phyloP scores from a whole-genome alignment of 1,140 invertebrate species.

The Leptestheria dahalacensis region DNA sequence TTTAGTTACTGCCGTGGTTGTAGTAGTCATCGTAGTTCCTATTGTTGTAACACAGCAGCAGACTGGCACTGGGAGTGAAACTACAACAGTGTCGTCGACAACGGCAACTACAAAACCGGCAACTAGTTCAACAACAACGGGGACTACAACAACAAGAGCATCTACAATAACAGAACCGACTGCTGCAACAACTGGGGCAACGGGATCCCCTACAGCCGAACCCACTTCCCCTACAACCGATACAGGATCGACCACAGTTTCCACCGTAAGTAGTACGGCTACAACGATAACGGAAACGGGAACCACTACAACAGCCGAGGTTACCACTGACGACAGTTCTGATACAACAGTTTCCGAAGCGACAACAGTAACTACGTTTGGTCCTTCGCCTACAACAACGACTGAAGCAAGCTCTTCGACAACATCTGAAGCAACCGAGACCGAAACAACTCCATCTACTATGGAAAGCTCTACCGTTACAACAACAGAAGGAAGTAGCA shows the following conservation, averaged over 20 bases:
- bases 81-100: not conserved
- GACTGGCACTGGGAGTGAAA: not conserved
- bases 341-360: too few relatives aligned
- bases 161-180: too few relatives aligned
- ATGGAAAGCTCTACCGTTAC: not conserved
- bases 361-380: too few relatives aligned
- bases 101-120: too few relatives aligned
- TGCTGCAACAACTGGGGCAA: too few relatives aligned
- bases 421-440: not conserved
- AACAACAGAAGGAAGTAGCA: not conserved
- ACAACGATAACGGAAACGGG: not conserved
- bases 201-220: too few relatives aligned
- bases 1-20: not conserved
- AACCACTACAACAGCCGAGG: not conserved
- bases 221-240: too few relatives aligned
- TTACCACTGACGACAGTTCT: too few relatives aligned
- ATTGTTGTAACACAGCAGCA: not conserved
- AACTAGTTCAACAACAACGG: not conserved
- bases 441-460: not conserved
- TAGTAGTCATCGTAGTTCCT: not conserved
- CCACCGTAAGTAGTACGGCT: not conserved
- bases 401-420: not conserved
- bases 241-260: too few relatives aligned
- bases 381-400: not conserved
- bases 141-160: not conserved